Evolutionary conservation across 2,797 vertebrate species (phyloP), one percentile per base, ranked within the genome.

Genomic region (Karalla daura): DNA sequence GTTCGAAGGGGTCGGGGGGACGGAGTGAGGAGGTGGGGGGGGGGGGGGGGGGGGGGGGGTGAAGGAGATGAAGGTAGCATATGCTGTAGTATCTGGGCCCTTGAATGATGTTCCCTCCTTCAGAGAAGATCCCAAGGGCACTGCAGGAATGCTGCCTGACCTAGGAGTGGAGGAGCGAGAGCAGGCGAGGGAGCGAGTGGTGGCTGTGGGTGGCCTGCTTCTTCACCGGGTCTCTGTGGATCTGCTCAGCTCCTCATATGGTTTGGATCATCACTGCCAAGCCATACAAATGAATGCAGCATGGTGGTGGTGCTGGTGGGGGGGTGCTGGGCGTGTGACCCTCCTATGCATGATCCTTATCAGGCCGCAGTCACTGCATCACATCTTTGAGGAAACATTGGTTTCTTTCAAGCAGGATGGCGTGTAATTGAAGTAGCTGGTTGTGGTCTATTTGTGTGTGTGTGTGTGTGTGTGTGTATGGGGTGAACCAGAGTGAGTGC

Each of bases 161-260:
- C 88, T 86, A 70, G 73, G 85, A 88, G 80, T 60, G 73, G 76
- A 83, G 73, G 81, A 66, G 70, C 82, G 66, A 70, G 62, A 81
- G 67, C 67, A 43, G n/a, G n/a, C n/a, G n/a, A n/a, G n/a, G n/a
- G n/a, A n/a, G 58, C 40, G 67, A 81, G 68, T 23, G 63, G 51
- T 70, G 68, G 72, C 77, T 69, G 87, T 90, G 90, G 92, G 90
- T 92, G 91, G 93, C 82, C 91, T 83, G 74, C 62, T 61, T 85
- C 81, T 67, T 78, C 83, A 60, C 74, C 49, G 70, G 78, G 52
- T 81, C 82, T 90, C 79, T 85, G 83, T 73, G 83, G 78, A 85
- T 87, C 77, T 66, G 66, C 70, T 89, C 83, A 83, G 70, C 76
- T 78, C 83, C 86, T 92, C 93, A 93, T 91, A 91, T 91, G 91